These are phyloP conservation scores for Schizothorax lantsangensis DNA, from an alignment of 2,797 vertebrate genomes.

Conservation along the genomic window DNA sequence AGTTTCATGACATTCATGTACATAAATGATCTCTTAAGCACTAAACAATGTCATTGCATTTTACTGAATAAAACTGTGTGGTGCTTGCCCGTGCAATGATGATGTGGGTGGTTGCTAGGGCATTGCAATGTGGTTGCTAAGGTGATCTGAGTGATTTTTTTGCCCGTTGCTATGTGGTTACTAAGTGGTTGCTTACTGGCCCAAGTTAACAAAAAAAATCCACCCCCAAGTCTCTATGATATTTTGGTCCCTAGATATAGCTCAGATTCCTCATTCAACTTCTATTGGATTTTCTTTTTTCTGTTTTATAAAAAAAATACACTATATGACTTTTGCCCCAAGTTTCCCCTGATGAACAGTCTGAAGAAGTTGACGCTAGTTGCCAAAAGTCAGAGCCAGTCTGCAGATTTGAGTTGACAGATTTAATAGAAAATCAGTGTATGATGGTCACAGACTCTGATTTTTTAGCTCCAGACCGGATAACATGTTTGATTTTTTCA, in stretches of 20 bases:
- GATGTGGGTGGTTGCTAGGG: constrained; percentile 20
- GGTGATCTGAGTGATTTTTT: not conserved
- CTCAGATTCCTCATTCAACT: not conserved
- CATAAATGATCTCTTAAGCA: not conserved
- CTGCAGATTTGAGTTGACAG: not conserved
- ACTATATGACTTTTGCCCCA: too few species aligned
- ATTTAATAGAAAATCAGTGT: too few species aligned
- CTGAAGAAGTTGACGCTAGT: too few species aligned
- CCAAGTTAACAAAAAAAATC: not conserved
- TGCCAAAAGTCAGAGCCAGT: not conserved
- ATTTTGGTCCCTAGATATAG: not conserved
- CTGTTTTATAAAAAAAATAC: not conserved
- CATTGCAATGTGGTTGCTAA: constrained; percentile 1
- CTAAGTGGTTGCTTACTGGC: constrained; percentile 9
- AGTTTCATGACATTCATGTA: not conserved
- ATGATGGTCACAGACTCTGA: too few species aligned
- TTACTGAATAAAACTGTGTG: not conserved
- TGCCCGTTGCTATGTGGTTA: not conserved
- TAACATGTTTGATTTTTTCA: too few species aligned
- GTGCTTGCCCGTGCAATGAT: constrained; percentile 3
- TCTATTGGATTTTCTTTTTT: not conserved
- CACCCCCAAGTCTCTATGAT: not conserved
- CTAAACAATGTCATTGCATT: not conserved
- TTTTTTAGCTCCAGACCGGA: too few species aligned
- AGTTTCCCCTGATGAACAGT: not conserved